Base-by-base conservation (phyloP, 2,113 vertebrate species). In the Oncorhynchus nerka region DNA sequence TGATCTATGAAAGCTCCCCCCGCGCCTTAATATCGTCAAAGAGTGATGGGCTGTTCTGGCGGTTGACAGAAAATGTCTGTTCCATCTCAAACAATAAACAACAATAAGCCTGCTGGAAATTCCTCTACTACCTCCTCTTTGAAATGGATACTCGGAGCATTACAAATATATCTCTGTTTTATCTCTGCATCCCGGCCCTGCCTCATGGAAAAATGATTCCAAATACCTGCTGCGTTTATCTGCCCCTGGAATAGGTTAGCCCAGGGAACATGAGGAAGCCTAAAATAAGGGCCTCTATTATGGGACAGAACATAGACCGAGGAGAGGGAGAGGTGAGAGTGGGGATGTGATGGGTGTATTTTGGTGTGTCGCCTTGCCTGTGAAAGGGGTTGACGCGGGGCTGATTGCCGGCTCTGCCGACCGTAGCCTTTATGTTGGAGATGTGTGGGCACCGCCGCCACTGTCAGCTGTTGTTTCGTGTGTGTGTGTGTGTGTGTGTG, bases 221-320 rank as follows among this genome's bases (percentile, higher is more conserved):
- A 92, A 92, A 93, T 93, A 93, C 92, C 92, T 93, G 91, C 82
- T 81, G 81, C 79, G 88, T 93, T 93, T 92, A 92, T 93, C 90
- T 90, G 90, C 59, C 71, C 73, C 70, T 57, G 74, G 89, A 91
- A 93, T 92, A 92, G 89, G 90, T 91, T 90, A 82, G 90, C 85
- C 88, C 84, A 87, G 86, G 87, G 92, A 92, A 92, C 91, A 90
- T 81, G 91, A 90, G 88, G 89, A 88, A 88, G 89, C 89, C 90
- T 91, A 92, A 93, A 93, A 93, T 87, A 91, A 92, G 88, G 39
- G 81, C 80, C 85, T 90, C 92, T 91, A 91, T 92, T 91, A 92
- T 85, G 82, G 91, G 91, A 90, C 59, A 62, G 19, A 62, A 67
- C 26, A 30, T 24, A 15, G 64, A 30, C 64, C 0, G 65, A 30